A percentile compares a stretch with the other conserved stretches of the same genome.
Evolutionary conservation across 2,888 invertebrate genomes (phyloP).

Genomic region (Nephrotoma flavescens): DNA sequence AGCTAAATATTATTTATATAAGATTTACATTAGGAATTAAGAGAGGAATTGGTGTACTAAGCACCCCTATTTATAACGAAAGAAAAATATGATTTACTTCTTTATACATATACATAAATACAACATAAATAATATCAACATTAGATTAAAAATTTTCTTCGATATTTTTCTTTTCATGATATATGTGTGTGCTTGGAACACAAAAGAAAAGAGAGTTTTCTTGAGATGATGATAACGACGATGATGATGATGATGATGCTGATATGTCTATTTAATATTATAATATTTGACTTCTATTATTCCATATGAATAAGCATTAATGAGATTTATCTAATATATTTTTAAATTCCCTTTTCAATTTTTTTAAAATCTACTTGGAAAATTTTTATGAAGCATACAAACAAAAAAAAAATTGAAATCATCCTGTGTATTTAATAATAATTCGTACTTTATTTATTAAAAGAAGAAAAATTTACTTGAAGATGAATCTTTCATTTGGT

Average conservation of each 20-base stretch:
- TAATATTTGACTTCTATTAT: background rate
- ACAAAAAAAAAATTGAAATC: background rate
- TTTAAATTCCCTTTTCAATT: background rate
- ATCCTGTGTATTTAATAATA: background rate
- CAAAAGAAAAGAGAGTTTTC: background rate
- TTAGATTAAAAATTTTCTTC: background rate
- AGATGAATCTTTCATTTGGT: background rate
- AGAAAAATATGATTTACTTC: background rate
- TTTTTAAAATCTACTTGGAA: background rate
- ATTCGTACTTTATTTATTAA: background rate
- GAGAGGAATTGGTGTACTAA: background rate
- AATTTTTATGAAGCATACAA: background rate
- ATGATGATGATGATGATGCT: background rate
- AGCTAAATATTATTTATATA: background rate
- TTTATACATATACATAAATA: background rate
- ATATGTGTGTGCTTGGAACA: background rate
- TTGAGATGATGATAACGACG: background rate
- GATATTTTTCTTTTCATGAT: background rate
- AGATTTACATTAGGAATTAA: background rate
- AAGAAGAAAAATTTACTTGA: background rate
- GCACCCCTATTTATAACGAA: background rate
- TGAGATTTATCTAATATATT: background rate
- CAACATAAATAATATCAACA: background rate
- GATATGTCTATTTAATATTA: background rate
- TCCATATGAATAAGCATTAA: background rate